Conservation (phyloP, 1,140 invertebrate species). For the Sarcophaga bullata region DNA sequence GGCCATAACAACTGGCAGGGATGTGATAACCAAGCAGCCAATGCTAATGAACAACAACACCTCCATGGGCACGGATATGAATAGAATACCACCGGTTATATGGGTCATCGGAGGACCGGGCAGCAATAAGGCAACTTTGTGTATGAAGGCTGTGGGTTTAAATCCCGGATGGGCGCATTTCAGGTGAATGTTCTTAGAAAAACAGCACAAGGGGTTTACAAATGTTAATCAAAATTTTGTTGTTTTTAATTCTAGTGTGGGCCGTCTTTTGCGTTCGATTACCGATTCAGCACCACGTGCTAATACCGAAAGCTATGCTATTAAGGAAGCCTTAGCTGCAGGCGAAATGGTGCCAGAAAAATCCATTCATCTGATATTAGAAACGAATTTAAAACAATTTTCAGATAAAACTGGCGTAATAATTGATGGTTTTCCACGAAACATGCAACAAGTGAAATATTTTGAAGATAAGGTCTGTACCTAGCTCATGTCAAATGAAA, state of each 20-base stretch:
- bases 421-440: conserved; percentile 90
- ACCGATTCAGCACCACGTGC: conserved; percentile 71
- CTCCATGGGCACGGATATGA: conserved; percentile 57
- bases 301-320: conserved; percentile 67
- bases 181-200: conserved; percentile 62
- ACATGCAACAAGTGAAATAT: conserved; percentile 83
- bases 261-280: conserved; percentile 74
- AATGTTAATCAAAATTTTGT: background rate
- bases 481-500: background rate
- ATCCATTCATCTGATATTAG: conserved; percentile 74
- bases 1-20: background rate
- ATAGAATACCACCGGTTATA: conserved; percentile 72
- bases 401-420: conserved; percentile 76
- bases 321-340: conserved; percentile 75
- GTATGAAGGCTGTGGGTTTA: conserved; percentile 73
- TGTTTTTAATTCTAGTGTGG: conserved; percentile 69
- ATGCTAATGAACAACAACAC: conserved; percentile 48
- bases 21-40: conserved; percentile 55
- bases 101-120: conserved; percentile 88
- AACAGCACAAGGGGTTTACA: background rate
- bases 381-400: conserved; percentile 69
- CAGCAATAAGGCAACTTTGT: conserved; percentile 78
- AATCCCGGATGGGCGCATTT: conserved; percentile 80
- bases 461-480: conserved; percentile 83
- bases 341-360: conserved; percentile 84